phyloP scores from a whole-genome alignment of 2,113 vertebrate species.

The Zosterops borbonicus region DNA sequence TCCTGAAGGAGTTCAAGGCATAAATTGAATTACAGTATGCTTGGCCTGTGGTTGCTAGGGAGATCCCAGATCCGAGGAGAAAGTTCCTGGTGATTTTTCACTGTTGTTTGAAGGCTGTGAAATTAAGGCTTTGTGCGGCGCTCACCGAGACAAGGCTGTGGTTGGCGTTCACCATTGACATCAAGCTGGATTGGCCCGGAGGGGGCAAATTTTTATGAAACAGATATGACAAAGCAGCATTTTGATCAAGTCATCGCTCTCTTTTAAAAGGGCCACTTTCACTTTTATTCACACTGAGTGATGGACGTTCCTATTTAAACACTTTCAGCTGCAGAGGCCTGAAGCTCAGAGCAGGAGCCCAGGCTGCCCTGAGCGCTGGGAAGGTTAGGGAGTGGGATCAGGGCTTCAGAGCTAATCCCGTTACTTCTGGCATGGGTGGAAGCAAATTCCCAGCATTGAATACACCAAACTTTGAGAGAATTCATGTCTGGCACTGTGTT shows the following conservation, averaged over 20 bases:
- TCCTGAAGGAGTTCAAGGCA: constrained; percentile 71
- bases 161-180: constrained; percentile 53
- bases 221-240: constrained; percentile 67
- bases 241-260: constrained; percentile 62
- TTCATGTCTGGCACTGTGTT: neutral
- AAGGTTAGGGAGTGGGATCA: neutral
- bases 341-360: neutral
- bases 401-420: constrained; percentile 48
- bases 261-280: neutral
- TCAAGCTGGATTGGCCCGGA: constrained; percentile 30
- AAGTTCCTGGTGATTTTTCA: constrained; percentile 71
- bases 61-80: constrained; percentile 52
- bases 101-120: constrained; percentile 66
- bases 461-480: neutral
- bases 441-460: constrained; percentile 54
- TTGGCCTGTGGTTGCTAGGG: constrained; percentile 71
- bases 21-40: constrained; percentile 77
- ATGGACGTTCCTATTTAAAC: constrained; percentile 50
- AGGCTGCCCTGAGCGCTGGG: constrained; percentile 27
- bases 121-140: constrained; percentile 52
- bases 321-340: constrained; percentile 36
- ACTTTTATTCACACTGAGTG: constrained; percentile 1
- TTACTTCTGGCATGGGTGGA: constrained; percentile 25
- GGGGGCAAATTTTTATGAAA: constrained; percentile 65
- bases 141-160: constrained; percentile 50